Evolutionary conservation across 1,140 invertebrate species (phyloP), one percentile per base, ranked within the genome.

Genomic region (Drosophila nasuta): DNA sequence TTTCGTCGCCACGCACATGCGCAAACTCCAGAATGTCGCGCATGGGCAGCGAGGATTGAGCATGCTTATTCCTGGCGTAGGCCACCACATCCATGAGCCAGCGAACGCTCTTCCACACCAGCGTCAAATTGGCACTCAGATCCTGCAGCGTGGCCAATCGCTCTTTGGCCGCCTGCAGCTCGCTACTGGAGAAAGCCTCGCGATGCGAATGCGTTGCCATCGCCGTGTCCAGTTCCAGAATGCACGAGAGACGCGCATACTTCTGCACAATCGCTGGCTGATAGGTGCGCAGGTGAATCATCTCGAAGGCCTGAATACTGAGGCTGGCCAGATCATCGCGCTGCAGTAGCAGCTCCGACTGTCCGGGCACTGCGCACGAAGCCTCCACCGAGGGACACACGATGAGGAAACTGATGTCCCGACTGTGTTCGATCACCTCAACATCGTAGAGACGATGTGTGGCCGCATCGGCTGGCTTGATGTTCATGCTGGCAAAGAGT

Each of bases 11-110:
- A 5, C 69, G 56, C 13, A 62, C 43, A 25, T 82, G 77, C 0
- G 71, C 72, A 51, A 90, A 91, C 25, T 91, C 82, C 3, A 93
- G 77, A 1, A 93, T 82, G 7, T 92, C 90, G 0, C 75, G 79
- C 85, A 93, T 93, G 10, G 81, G 70, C 20, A 82, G 17, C 5
- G 81, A 73, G 5, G 81, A 75, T 11, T 89, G 86, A 0, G 83
- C 91, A 38, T 91, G 94, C 81, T 97, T 96, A 89, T 98, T 98
- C 63, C 98, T 94, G 1, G 98, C 97, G 91, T 97, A 98, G 1
- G 97, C 96, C 43, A 99, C 97, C 2, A 98, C 95, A 82, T 99
- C 98, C 94, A 98, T 97, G 1, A 99, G 94, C 98, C 98, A 99
- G 10, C 98, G 95, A 2, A 97, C 96, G 20, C 96, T 95, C 90